A percentile compares a stretch with the other conserved stretches of the same genome.
Evolutionary conservation across 1,140 invertebrate species (phyloP).

Genomic region (Bombus confusus): DNA sequence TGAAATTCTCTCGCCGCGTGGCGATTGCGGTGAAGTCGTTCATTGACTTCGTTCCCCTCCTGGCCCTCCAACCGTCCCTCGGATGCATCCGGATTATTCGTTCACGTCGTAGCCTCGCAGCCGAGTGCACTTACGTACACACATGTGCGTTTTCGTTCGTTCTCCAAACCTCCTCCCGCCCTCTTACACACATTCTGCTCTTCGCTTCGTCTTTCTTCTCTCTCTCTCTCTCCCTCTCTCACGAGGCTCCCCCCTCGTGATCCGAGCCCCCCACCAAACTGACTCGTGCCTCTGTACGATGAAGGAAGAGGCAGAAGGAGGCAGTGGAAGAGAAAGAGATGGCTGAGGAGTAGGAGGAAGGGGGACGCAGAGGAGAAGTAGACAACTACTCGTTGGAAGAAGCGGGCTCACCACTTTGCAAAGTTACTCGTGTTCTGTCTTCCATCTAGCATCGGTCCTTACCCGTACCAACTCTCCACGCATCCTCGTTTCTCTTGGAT

Average conservation of each 20-base stretch:
- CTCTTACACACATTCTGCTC: too few relatives aligned
- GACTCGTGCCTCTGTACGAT: constrained; percentile 36
- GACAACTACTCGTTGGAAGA: constrained; percentile 44
- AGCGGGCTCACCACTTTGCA: constrained; percentile 48
- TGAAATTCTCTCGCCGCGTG: constrained; percentile 59
- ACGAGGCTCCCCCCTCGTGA: neutral
- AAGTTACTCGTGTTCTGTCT: constrained; percentile 58
- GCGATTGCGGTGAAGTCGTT: constrained; percentile 59
- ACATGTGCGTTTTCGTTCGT: constrained; percentile 34
- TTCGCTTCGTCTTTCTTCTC: neutral
- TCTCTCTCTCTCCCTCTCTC: neutral
- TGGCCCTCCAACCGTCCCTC: neutral
- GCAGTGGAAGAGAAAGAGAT: neutral
- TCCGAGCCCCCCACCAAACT: neutral
- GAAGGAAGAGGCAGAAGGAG: constrained; percentile 55
- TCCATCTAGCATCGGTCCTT: constrained; percentile 51
- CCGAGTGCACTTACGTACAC: constrained; percentile 44
- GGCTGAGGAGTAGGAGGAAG: neutral
- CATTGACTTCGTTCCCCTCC: constrained; percentile 57
- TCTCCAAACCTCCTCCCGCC: neutral
- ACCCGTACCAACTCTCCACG: constrained; percentile 1
- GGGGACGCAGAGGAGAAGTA: neutral
- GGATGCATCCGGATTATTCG: constrained; percentile 67
- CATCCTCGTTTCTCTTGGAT: constrained; percentile 7
- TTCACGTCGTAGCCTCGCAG: constrained; percentile 52